phyloP scores from a whole-genome alignment of 2,797 vertebrate genomes.

The Acipenser transmontanus region DNA sequence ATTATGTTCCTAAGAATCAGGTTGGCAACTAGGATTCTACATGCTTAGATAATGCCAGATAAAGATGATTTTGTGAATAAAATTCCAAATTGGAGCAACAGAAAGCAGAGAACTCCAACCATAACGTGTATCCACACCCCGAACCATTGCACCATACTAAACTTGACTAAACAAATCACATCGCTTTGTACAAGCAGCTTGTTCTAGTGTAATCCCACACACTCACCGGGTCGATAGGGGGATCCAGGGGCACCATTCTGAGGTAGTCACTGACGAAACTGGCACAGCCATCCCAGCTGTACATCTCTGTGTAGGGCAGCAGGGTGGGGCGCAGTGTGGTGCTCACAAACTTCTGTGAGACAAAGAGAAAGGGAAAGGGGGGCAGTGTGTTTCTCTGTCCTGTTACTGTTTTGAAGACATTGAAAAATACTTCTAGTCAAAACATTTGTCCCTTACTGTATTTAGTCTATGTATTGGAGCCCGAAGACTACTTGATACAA shows the following conservation, averaged over 20 bases:
- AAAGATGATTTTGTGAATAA: neutral
- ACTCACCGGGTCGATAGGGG: conserved; percentile 62
- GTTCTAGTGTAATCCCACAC: neutral
- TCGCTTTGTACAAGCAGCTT: too few species aligned
- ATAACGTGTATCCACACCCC: neutral
- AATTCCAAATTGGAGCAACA: too few species aligned
- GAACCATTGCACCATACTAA: too few species aligned
- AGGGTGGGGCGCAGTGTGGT: conserved; percentile 66
- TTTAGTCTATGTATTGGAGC: too few species aligned
- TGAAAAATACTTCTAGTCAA: too few species aligned
- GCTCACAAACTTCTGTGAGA: conserved; percentile 81
- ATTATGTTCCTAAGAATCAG: too few species aligned
- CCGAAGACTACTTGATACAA: too few species aligned
- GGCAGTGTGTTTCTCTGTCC: neutral
- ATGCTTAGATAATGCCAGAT: neutral
- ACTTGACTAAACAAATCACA: too few species aligned
- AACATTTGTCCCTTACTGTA: too few species aligned
- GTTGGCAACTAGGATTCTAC: too few species aligned
- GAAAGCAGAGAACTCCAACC: neutral
- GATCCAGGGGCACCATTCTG: conserved; percentile 61
- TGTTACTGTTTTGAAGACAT: too few species aligned
- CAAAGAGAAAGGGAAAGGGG: neutral
- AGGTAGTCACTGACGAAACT: conserved; percentile 73
- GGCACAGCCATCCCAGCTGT: conserved; percentile 72
- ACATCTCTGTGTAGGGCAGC: conserved; percentile 57